A percentile compares a stretch with the other conserved stretches of the same genome.
These are phyloP conservation scores for Leptodactylus fallax DNA, from an alignment of 2,797 vertebrate genomes.

Conservation along the genomic window DNA sequence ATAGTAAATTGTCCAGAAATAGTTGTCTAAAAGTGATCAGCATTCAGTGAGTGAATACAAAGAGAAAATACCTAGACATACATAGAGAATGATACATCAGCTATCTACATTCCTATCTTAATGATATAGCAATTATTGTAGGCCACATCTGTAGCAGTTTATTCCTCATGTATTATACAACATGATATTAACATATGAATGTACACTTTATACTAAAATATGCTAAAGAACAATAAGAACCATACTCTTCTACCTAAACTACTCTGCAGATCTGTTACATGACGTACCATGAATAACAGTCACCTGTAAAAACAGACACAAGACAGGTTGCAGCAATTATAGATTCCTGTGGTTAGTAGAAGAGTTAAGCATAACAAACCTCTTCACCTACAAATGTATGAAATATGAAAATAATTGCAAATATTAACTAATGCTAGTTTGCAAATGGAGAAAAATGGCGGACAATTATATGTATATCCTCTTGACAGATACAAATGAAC, in stretches of 20 bases:
- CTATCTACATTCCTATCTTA: constrained; percentile 27
- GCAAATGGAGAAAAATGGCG: not conserved
- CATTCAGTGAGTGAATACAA: not conserved
- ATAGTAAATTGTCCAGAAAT: too few relatives aligned
- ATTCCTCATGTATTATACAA: constrained; percentile 45
- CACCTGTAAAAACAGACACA: constrained; percentile 48
- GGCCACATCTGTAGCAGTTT: constrained; percentile 55
- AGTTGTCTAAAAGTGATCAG: not conserved
- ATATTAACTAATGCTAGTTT: not conserved
- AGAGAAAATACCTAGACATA: not conserved
- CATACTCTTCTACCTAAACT: not conserved
- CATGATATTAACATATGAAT: constrained; percentile 45
- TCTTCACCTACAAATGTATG: not conserved
- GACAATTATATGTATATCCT: not conserved
- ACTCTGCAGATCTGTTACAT: constrained; percentile 2
- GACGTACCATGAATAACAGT: not conserved
- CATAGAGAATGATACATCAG: not conserved
- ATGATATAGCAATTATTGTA: constrained; percentile 37
- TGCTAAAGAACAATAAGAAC: constrained; percentile 12
- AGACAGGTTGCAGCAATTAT: constrained; percentile 16
- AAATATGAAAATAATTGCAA: constrained; percentile 9
- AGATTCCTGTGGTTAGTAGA: not conserved
- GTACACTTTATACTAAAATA: constrained; percentile 18
- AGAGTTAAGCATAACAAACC: not conserved
- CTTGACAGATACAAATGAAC: not conserved